Percentiles rank a stretch among this genome's conserved stretches.
Conservation (phyloP, 2,888 invertebrate genomes). For the Cerastoderma edule region DNA sequence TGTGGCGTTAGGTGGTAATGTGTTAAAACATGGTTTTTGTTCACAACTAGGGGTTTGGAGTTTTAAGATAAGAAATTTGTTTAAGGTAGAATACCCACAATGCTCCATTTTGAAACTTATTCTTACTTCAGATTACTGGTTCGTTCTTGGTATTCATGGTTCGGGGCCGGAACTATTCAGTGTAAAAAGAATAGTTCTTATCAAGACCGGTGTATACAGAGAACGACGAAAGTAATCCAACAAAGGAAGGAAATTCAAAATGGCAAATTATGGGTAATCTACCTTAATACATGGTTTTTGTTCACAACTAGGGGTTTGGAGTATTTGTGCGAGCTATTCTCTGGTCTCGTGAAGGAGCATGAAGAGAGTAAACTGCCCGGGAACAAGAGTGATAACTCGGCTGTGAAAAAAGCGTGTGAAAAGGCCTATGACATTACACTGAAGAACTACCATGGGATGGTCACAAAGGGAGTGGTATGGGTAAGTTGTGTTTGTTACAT, state of each 20-base stretch:
- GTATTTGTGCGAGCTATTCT: slow-evolving; percentile 56
- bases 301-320: slow-evolving; percentile 59
- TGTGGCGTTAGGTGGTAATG: too few relatives aligned
- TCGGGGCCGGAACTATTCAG: too few relatives aligned
- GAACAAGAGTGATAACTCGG: slow-evolving; percentile 40
- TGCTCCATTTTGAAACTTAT: too few relatives aligned
- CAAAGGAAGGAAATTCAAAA: too few relatives aligned
- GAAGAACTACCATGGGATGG: slow-evolving; percentile 44
- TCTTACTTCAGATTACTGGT: not conserved
- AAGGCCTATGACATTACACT: slow-evolving; percentile 47
- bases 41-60: not conserved
- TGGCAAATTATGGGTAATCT: too few relatives aligned
- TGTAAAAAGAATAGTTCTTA: too few relatives aligned
- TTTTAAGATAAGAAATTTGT: not conserved
- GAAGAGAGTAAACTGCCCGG: slow-evolving; percentile 41
- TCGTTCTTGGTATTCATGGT: not conserved
- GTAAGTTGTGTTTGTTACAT: too few relatives aligned
- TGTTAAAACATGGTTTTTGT: too few relatives aligned
- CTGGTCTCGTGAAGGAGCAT: slow-evolving; percentile 46
- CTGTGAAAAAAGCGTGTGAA: slow-evolving; percentile 34
- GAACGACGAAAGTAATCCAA: too few relatives aligned
- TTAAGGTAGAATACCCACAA: too few relatives aligned
- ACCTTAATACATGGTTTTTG: too few relatives aligned
- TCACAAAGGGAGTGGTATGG: slow-evolving; percentile 42
- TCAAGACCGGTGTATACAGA: too few relatives aligned